These are phyloP conservation scores for Trilocha varians DNA, from an alignment of 2,888 invertebrate species.

Conservation along the genomic window DNA sequence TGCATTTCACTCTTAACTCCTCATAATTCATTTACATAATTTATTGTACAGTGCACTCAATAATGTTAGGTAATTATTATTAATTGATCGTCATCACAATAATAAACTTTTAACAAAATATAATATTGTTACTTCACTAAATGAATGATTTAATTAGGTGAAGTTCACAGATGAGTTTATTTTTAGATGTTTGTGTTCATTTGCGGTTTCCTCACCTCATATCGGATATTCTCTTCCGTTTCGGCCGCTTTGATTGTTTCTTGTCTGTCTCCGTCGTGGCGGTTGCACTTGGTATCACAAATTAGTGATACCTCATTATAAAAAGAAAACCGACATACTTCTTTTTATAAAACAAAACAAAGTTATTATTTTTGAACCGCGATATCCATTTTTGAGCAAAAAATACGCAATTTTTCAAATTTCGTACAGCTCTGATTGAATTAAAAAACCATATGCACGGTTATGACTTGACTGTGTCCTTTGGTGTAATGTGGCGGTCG, in stretches of 20 bases:
- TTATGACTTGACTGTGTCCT: slow-evolving; percentile 37
- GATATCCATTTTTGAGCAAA: slow-evolving; percentile 3
- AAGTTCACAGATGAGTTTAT: too few species aligned
- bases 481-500: slow-evolving; percentile 42
- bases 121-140: too few species aligned
- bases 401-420: too few species aligned
- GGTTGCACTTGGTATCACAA: slow-evolving; percentile 60
- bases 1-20: too few species aligned
- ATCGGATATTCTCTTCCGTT: slow-evolving; percentile 58
- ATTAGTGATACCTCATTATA: slow-evolving; percentile 55
- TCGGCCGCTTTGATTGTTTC: slow-evolving; percentile 48
- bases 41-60: too few species aligned
- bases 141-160: too few species aligned
- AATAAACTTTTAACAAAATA: too few species aligned
- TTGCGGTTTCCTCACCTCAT: slow-evolving; percentile 47
- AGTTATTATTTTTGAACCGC: slow-evolving; percentile 10
- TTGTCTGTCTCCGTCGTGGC: slow-evolving; percentile 52
- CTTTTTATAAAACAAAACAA: neutral
- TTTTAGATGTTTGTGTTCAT: neutral
- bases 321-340: neutral
- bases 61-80: too few species aligned
- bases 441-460: slow-evolving; percentile 6
- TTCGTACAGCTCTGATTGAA: slow-evolving; percentile 4
- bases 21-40: too few species aligned
- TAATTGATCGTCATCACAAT: too few species aligned